Evolutionary conservation across 2,113 vertebrate species (phyloP).

Genomic region (Carassius gibelio): DNA sequence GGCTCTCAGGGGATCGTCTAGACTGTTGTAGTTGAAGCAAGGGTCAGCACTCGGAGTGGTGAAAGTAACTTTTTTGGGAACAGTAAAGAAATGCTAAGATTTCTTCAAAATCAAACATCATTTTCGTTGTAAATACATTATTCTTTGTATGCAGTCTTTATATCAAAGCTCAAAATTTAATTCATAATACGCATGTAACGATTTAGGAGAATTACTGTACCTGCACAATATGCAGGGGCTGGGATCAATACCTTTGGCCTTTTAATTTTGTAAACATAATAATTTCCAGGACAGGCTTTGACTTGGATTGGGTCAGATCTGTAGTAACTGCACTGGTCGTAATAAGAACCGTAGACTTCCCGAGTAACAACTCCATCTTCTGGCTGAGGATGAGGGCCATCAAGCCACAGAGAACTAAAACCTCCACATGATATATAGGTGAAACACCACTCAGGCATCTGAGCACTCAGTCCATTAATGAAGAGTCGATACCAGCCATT

Average conservation of each 20-base stretch:
- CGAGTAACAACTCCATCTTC: constrained; percentile 34
- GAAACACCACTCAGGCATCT: constrained; percentile 39
- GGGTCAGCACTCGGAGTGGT: neutral
- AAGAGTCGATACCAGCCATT: constrained; percentile 39
- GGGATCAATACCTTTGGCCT: neutral
- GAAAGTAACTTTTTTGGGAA: neutral
- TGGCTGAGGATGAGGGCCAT: constrained; percentile 16
- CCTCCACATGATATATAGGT: constrained; percentile 24
- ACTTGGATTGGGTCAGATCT: constrained; percentile 39
- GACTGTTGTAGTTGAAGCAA: neutral
- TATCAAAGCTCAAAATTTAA: neutral
- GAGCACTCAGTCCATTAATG: constrained; percentile 29
- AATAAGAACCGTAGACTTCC: neutral
- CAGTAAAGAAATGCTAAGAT: neutral
- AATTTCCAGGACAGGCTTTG: constrained; percentile 34
- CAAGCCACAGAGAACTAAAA: constrained; percentile 30
- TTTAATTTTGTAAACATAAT: constrained; percentile 17
- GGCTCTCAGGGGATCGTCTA: neutral
- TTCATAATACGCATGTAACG: neutral
- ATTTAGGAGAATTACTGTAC: constrained; percentile 4
- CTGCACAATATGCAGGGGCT: constrained; percentile 34
- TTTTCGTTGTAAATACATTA: neutral
- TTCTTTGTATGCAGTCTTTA: neutral
- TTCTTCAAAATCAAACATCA: neutral
- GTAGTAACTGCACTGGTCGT: neutral